Evolutionary conservation across 1,140 invertebrate species (phyloP), one percentile per base, ranked within the genome.

Genomic region (Mactra quadrangularis): DNA sequence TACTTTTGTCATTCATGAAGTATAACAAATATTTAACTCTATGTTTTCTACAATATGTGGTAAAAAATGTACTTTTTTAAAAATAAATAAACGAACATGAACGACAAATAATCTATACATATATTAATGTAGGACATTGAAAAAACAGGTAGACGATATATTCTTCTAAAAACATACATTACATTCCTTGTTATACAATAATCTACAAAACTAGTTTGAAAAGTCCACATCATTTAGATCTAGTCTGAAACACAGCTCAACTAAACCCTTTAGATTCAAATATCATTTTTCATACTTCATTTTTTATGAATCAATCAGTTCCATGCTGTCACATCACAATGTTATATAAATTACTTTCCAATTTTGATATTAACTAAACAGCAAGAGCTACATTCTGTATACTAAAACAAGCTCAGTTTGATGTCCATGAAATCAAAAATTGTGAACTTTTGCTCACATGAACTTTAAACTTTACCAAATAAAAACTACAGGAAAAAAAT

Each of bases 31-130:
- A 47, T 68, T 41, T 68, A 68, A 68, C 6, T 15, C 15, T 7
- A 41, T 41, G 6, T 15, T 50, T 41, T 68, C 45, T 68, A 38
- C 13, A 41, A 68, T 68, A n/a, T n/a, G n/a, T n/a, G n/a, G n/a
- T n/a, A n/a, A n/a, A 68, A 50, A 47, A 47, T 68, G 45, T 68
- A 68, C 17, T 68, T 50, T 47, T 68, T n/a, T n/a, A n/a, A n/a
- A 50, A 68, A 68, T 68, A 68, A 68, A 68, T 68, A 68, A 68
- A 68, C 64, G 47, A 68, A 68, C 64, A 50, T 68, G 64, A 68
- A 68, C 45, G 25, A 68, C 45, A 50, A 47, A 68, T 68, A 68
- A 68, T 50, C 41, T 68, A 47, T 68, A 68, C 64, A 68, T 35
- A 68, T 50, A 68, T 25, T n/a, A n/a, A n/a, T 19, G 52, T 55